Conservation (phyloP, 2,888 invertebrate species). For the Noctua janthe region DNA sequence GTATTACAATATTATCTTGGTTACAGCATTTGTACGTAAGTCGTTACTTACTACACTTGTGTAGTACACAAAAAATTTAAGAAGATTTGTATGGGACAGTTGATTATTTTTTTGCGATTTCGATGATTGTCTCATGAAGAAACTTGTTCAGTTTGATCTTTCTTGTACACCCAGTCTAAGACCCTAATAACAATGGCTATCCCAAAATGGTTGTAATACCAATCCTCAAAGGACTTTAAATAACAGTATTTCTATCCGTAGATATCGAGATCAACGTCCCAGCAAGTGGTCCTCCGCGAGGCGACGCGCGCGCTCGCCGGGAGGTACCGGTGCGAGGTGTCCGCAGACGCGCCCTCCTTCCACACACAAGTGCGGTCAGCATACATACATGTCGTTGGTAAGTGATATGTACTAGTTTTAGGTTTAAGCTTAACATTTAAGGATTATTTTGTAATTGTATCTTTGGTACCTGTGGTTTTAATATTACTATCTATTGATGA, state of each 20-base stretch:
- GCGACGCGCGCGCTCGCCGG: conserved; percentile 93
- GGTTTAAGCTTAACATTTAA: not conserved
- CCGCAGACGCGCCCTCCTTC: conserved; percentile 93
- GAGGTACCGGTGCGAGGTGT: conserved; percentile 93
- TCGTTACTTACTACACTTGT: no score
- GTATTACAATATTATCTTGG: no score
- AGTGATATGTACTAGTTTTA: conserved; percentile 79
- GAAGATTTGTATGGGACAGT: no score
- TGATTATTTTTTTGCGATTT: no score
- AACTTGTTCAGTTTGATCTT: no score
- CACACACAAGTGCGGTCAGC: conserved; percentile 92
- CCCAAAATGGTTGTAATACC: not conserved
- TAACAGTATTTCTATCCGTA: conserved; percentile 72
- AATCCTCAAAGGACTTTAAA: not conserved
- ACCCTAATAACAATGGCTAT: not conserved
- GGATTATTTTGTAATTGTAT: not conserved
- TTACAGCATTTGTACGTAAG: no score
- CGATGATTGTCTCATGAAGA: no score
- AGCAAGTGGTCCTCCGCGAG: conserved; percentile 92
- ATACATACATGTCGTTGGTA: conserved; percentile 93
- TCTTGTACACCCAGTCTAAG: no score
- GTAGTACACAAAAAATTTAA: no score
- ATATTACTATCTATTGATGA: not conserved
- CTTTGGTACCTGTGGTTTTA: not conserved
- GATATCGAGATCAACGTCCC: conserved; percentile 91